Evolutionary conservation across 2,113 vertebrate genomes (phyloP), one percentile per base, ranked within the genome.

Genomic region (Archilochus colubris): DNA sequence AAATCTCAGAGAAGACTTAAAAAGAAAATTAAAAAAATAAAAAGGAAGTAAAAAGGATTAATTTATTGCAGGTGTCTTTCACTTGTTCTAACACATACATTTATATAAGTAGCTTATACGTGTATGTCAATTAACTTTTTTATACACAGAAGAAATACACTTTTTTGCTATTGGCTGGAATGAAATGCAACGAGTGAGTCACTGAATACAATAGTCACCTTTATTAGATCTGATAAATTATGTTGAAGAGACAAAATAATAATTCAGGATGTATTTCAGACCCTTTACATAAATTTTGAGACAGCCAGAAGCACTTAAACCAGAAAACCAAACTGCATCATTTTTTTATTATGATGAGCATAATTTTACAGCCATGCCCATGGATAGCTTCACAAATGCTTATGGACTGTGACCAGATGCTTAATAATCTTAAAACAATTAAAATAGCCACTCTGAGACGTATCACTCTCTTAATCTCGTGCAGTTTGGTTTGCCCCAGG

Each of bases 191-290:
- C 14, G 19, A 18, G 50, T 8, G 68, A 91, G n/a, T 24, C n/a
- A 22, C 9, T 86, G 0, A 0, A 44, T 73, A 73, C 7, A 19
- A 25, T 67, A 48, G 19, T 68, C 31, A 46, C 10, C 38, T 38
- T 50, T 46, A 85, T 48, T 36, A 78, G 11, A 21, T 57, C 6
- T 31, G 15, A n/a, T 80, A 68, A 85, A 76, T 59, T 68, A 48
- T 25, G 7, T 64, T 22, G 25, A 40, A 72, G 7, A 40, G 16
- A 24, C 14, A 64, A 7, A 44, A 88, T 16, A 68, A 64, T 44
- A 69, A 72, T 38, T 57, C 63, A 54, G 36, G 24, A 57, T 81
- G 38, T 40, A 58, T 81, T 86, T 94, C 63, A 69, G 33, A 80
- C 24, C 1, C 11, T 59, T 83, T 53, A 44, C 25, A 63, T 51